phyloP scores from a whole-genome alignment of 2,113 vertebrate genomes.

The Acanthisitta chloris region DNA sequence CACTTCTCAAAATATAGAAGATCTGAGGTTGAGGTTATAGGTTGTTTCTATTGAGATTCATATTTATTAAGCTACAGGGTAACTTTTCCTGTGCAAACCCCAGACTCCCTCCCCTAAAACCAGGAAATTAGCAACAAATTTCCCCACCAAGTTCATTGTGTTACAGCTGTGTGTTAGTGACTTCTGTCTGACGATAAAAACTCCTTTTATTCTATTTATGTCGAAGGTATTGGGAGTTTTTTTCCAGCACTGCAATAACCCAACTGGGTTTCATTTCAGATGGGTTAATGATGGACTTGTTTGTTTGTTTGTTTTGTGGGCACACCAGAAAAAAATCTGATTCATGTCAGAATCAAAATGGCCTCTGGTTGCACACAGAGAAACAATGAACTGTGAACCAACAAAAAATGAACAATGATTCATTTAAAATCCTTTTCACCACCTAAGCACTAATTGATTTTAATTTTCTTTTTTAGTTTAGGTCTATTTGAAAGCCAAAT shows the following conservation, averaged over 20 bases:
- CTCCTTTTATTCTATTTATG: neutral
- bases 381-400: neutral
- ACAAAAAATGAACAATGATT: neutral
- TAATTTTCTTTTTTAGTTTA: neutral
- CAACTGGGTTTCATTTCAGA: neutral
- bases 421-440: neutral
- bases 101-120: neutral
- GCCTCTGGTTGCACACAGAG: neutral
- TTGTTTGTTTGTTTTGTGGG: neutral
- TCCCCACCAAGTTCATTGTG: neutral
- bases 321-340: neutral
- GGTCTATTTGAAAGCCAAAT: neutral
- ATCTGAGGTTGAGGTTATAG: neutral
- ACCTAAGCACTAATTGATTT: neutral
- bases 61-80: neutral
- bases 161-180: neutral
- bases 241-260: neutral
- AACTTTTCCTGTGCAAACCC: neutral
- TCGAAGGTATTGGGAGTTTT: neutral
- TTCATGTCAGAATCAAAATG: neutral
- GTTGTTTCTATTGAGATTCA: neutral
- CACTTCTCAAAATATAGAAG: neutral
- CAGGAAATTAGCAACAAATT: neutral
- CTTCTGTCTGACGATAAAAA: neutral
- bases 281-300: neutral